A percentile compares a stretch with the other conserved stretches of the same genome.
phyloP scores from a whole-genome alignment of 2,113 vertebrate species.

The Pyrgilauda ruficollis region DNA sequence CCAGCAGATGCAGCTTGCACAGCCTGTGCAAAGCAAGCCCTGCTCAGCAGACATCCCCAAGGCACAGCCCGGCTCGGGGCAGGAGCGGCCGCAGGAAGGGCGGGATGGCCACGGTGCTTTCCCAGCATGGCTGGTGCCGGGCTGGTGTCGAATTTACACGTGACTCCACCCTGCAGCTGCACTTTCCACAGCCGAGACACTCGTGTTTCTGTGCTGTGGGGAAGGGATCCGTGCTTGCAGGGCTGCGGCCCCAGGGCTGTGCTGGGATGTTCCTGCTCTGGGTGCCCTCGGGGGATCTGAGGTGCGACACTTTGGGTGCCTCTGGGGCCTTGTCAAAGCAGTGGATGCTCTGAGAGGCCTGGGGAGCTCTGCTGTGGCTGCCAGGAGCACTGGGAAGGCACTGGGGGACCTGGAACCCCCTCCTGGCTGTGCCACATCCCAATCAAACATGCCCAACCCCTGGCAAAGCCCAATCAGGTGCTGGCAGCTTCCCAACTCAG shows the following conservation, averaged over 20 bases:
- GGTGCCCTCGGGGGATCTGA: rapidly evolving
- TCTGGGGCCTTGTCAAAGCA: neutral
- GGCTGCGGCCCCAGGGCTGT: rapidly evolving
- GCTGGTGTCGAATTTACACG: neutral
- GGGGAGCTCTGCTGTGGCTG: neutral
- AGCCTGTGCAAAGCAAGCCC: neutral
- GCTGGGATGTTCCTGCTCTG: neutral
- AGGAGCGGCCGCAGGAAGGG: neutral
- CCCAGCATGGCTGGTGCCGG: rapidly evolving
- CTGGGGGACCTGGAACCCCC: neutral
- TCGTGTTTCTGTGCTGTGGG: neutral
- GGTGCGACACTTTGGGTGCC: neutral
- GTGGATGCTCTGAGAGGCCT: rapidly evolving
- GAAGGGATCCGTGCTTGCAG: neutral
- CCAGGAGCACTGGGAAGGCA: neutral
- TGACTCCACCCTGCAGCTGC: neutral
- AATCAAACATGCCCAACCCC: rapidly evolving
- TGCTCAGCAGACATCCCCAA: neutral
- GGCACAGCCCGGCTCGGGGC: rapidly evolving
- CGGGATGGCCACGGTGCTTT: rapidly evolving
- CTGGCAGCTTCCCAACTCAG: rapidly evolving
- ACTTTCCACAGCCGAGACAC: neutral
- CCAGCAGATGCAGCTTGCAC: neutral
- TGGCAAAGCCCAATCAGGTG: neutral
- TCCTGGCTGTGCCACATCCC: neutral